Conservation (phyloP, 2,888 invertebrate species). For the Cerastis leucographa region DNA sequence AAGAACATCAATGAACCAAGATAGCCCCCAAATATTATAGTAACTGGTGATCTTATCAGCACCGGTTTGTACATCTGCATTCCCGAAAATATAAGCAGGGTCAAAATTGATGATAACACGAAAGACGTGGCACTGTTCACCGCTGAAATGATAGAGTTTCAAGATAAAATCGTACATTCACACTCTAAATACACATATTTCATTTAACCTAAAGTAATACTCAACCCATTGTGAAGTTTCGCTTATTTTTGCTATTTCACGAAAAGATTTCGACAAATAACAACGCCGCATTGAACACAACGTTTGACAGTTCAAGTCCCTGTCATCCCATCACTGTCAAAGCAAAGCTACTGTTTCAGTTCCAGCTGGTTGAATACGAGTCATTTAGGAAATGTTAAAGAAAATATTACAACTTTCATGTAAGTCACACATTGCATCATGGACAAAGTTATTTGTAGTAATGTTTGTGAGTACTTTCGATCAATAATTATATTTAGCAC, state of each 20-base stretch:
- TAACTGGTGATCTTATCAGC: slow-evolving; percentile 94
- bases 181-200: neutral
- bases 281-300: slow-evolving; percentile 51
- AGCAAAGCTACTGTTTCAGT: neutral
- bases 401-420: neutral
- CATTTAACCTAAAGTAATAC: slow-evolving; percentile 38
- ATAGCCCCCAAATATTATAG: slow-evolving; percentile 97
- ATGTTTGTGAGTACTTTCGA: neutral
- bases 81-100: slow-evolving; percentile 96
- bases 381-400: slow-evolving; percentile 5
- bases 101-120: slow-evolving; percentile 94
- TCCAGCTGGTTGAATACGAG: neutral
- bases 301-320: slow-evolving; percentile 36
- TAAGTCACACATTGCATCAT: neutral
- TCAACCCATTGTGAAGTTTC: slow-evolving; percentile 62
- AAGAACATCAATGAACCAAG: slow-evolving; percentile 96
- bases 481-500: neutral
- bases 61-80: slow-evolving; percentile 97
- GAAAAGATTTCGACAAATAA: slow-evolving; percentile 26
- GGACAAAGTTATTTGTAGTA: neutral
- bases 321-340: neutral
- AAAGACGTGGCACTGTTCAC: slow-evolving; percentile 94
- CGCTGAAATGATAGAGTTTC: slow-evolving; percentile 88
- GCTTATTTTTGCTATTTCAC: neutral
- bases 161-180: slow-evolving; percentile 31